Conservation (phyloP, 2,113 vertebrate genomes). For the Scatophagus argus region DNA sequence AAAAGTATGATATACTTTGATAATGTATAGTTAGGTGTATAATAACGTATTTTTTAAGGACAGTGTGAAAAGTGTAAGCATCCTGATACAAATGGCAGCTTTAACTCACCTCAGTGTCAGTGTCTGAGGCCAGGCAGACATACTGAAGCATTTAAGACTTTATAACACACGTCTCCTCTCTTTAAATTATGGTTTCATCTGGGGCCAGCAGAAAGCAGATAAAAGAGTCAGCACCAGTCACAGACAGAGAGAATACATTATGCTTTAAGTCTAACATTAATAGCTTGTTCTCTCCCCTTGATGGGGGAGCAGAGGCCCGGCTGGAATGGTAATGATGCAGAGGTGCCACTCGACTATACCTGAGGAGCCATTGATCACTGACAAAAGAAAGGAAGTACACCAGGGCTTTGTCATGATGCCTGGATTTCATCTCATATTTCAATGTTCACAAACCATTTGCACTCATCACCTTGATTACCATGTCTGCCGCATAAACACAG, state of each 20-base stretch:
- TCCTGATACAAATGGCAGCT: background rate
- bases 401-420: conserved; percentile 37
- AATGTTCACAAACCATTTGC: conserved; percentile 54
- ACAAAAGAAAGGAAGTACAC: conserved; percentile 37
- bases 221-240: conserved; percentile 20
- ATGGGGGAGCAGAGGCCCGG: conserved; percentile 16
- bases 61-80: background rate
- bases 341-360: conserved; percentile 21
- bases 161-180: conserved; percentile 6
- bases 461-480: conserved; percentile 37
- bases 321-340: conserved; percentile 51
- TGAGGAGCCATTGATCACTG: conserved; percentile 51
- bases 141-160: conserved; percentile 33
- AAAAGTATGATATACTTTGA: background rate
- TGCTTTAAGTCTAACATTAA: conserved; percentile 52
- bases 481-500: conserved; percentile 26
- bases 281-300: conserved; percentile 25
- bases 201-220: conserved; percentile 14
- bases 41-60: background rate
- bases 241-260: conserved; percentile 59
- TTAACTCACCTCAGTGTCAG: conserved; percentile 10
- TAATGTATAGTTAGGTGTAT: background rate
- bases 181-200: conserved; percentile 49
- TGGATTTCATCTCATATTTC: conserved; percentile 66
- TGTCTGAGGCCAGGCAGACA: conserved; percentile 18